These are phyloP conservation scores for Yponomeuta evonymella DNA, from an alignment of 2,888 invertebrate genomes.

Conservation along the genomic window DNA sequence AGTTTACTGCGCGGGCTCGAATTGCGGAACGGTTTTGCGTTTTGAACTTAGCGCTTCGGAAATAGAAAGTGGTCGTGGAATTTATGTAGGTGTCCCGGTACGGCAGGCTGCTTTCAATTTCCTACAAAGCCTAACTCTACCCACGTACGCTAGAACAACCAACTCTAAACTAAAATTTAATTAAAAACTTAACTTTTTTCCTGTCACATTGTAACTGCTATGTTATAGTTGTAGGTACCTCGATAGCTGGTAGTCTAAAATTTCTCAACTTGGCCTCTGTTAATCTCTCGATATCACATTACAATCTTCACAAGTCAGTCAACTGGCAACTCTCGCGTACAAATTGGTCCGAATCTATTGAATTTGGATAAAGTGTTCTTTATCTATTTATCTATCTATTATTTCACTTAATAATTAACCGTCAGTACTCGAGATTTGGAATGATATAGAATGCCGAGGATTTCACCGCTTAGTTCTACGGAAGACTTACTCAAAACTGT, in stretches of 20 bases:
- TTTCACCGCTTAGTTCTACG: too few relatives aligned
- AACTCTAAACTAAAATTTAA: too few relatives aligned
- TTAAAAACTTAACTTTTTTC: too few relatives aligned
- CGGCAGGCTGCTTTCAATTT: background rate
- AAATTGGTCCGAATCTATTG: background rate
- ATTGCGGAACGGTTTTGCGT: constrained; percentile 5
- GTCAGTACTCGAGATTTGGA: background rate
- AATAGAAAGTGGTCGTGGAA: constrained; percentile 1
- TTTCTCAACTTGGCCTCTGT: background rate
- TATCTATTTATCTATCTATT: too few relatives aligned
- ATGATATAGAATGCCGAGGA: too few relatives aligned
- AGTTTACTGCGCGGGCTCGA: background rate
- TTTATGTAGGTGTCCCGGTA: background rate
- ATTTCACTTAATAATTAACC: background rate
- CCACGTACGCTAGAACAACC: too few relatives aligned
- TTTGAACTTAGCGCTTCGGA: background rate
- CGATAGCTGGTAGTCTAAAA: too few relatives aligned
- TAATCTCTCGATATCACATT: background rate
- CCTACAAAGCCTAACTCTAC: background rate
- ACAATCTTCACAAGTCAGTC: background rate
- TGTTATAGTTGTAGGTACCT: too few relatives aligned
- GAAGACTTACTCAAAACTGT: too few relatives aligned
- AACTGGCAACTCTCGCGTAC: background rate
- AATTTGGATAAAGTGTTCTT: too few relatives aligned
- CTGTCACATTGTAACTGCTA: too few relatives aligned